These are phyloP conservation scores for Lycaon pictus DNA, from an alignment of 2,113 vertebrate genomes.

Conservation along the genomic window DNA sequence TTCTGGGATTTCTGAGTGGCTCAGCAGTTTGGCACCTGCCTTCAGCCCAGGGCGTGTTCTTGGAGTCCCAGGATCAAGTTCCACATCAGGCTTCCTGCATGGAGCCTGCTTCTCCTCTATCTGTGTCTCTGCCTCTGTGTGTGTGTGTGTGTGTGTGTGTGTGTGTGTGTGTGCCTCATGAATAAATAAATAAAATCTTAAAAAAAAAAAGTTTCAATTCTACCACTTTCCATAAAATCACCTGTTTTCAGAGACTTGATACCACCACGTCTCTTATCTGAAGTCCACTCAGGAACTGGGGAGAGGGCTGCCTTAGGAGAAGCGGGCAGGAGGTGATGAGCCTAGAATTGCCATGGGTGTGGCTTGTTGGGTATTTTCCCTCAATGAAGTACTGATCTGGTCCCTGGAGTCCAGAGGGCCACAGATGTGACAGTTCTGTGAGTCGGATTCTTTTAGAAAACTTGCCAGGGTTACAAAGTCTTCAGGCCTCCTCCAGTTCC, in stretches of 20 bases:
- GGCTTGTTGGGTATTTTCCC: neutral
- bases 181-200: no score
- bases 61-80: no score
- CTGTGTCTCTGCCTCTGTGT: no score
- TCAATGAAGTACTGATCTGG: neutral
- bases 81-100: no score
- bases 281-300: neutral
- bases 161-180: no score
- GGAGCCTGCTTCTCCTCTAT: no score
- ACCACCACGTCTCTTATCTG: neutral
- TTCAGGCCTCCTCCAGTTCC: neutral
- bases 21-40: no score
- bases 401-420: neutral
- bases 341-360: neutral
- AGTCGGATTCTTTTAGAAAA: conserved; percentile 16
- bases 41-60: no score
- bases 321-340: neutral
- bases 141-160: no score
- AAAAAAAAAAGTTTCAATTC: neutral
- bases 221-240: conserved; percentile 45
- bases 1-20: neutral
- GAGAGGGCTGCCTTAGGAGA: neutral
- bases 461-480: conserved; percentile 5
- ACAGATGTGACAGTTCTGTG: neutral
- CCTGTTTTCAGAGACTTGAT: neutral